Percentiles rank a stretch among this genome's conserved stretches.
phyloP scores from a whole-genome alignment of 2,888 invertebrate genomes.

The Scaptomyza flava region DNA sequence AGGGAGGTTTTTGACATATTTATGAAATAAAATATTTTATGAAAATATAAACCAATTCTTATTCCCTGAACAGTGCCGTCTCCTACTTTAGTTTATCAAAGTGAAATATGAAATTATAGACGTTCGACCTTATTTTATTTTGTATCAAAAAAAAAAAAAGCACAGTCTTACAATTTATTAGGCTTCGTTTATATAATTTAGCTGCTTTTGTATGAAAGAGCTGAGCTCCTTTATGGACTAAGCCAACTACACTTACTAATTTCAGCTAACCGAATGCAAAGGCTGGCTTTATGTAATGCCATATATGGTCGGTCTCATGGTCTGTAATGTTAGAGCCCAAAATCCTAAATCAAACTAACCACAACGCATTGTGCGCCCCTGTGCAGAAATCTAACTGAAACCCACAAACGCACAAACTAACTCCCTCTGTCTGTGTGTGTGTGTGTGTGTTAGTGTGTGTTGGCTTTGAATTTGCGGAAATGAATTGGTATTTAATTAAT shows the following conservation, averaged over 20 bases:
- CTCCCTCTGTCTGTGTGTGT: constrained; percentile 26
- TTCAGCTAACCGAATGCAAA: constrained; percentile 18
- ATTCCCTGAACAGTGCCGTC: too few species aligned
- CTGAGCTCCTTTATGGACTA: constrained; percentile 1
- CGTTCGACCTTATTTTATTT: background rate
- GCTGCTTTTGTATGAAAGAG: constrained; percentile 7
- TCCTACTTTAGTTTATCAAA: too few species aligned
- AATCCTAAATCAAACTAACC: constrained; percentile 68
- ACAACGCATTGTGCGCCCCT: constrained; percentile 43
- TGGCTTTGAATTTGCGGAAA: constrained; percentile 80
- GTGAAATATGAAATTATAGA: background rate
- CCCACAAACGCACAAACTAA: constrained; percentile 37
- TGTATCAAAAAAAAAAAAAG: background rate
- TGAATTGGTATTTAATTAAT: constrained; percentile 84
- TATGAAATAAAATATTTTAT: too few species aligned
- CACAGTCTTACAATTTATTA: background rate
- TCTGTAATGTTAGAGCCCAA: constrained; percentile 34
- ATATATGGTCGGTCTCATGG: constrained; percentile 12
- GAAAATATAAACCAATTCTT: too few species aligned
- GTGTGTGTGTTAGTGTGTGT: constrained; percentile 40
- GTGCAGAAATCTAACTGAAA: constrained; percentile 49
- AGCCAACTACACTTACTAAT: constrained; percentile 42
- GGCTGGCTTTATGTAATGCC: constrained; percentile 20
- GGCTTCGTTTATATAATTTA: constrained; percentile 3
- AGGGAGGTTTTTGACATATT: too few species aligned